Base-by-base conservation (phyloP, 2,888 invertebrate genomes). In the Lasius fuliginosus region DNA sequence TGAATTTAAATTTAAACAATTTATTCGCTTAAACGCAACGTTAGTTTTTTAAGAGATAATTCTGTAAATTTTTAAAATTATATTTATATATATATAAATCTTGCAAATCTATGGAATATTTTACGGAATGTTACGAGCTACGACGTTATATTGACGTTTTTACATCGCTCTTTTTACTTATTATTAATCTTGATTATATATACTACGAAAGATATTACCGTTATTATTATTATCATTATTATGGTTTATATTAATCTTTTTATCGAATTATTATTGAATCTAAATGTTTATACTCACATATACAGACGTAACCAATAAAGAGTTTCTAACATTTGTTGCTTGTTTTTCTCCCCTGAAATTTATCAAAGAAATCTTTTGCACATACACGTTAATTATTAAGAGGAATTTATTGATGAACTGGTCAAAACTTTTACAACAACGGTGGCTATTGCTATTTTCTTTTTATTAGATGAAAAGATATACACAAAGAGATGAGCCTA, bases 111-210 rank as follows among this genome's bases (percentile, higher is more conserved):
- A 33, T 33, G 30, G 30, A 33, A 33, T 33, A 90, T 90, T 87
- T 79, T 90, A 83, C 89, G 92, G 91, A 93, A 90, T 92, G 91
- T 93, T 93, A 91, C 87, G 83, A 83, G 74, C 87, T 90, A 84
- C 88, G 84, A 86, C 87, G 89, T 89, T 90, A 91, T 89, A 90
- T 90, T 86, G 88, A 85, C 88, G 85, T 85, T 86, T 87, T 40
- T 49, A 40, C 89, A 90, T 88, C 85, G 75, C 86, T 89, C 60
- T 69, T 77, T 79, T 69, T 85, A 82, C 30, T 89, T 91, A 73
- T 88, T 87, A 76, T 84, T 83, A 82, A 82, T 86, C 84, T 81
- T 87, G 84, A 82, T 74, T 49, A 49, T 56, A 49, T 56, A 86
- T 64, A 69, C 81, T 85, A 75, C 18, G 5, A 46, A 46, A 71